Evolutionary conservation across 1,140 invertebrate genomes (phyloP).

Genomic region (Metaphire vulgaris): DNA sequence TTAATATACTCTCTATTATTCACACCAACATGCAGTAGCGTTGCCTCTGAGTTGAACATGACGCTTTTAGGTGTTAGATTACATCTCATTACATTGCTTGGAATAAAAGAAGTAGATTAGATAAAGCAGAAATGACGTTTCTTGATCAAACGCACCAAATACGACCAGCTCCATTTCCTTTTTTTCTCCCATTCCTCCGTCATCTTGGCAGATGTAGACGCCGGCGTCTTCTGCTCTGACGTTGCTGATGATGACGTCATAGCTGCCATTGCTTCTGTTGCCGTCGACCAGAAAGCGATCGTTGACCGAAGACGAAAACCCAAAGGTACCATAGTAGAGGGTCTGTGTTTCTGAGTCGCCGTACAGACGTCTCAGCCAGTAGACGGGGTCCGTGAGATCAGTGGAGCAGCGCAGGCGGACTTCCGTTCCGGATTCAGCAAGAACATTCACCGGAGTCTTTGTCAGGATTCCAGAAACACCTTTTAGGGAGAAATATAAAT

Average conservation of each 20-base stretch:
- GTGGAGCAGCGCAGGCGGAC: background rate
- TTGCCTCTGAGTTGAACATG: background rate
- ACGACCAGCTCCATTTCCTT: background rate
- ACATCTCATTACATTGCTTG: background rate
- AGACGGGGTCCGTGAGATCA: background rate
- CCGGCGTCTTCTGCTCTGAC: background rate
- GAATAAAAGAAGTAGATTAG: too few relatives aligned
- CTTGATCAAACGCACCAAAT: background rate
- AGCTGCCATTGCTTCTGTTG: background rate
- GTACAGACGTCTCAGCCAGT: background rate
- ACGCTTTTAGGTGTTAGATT: background rate
- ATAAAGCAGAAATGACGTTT: background rate
- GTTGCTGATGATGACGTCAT: background rate
- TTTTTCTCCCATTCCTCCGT: background rate
- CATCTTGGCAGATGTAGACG: background rate
- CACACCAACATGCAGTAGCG: background rate
- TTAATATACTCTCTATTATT: background rate
- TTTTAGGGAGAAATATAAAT: too few relatives aligned
- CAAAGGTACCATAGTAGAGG: background rate
- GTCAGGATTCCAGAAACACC: too few relatives aligned
- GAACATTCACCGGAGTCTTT: background rate
- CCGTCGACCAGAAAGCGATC: background rate
- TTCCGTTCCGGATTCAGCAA: background rate
- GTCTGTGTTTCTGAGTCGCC: background rate
- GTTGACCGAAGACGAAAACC: background rate